Conservation (phyloP, 2,113 vertebrate genomes). For the Neogobius melanostomus region DNA sequence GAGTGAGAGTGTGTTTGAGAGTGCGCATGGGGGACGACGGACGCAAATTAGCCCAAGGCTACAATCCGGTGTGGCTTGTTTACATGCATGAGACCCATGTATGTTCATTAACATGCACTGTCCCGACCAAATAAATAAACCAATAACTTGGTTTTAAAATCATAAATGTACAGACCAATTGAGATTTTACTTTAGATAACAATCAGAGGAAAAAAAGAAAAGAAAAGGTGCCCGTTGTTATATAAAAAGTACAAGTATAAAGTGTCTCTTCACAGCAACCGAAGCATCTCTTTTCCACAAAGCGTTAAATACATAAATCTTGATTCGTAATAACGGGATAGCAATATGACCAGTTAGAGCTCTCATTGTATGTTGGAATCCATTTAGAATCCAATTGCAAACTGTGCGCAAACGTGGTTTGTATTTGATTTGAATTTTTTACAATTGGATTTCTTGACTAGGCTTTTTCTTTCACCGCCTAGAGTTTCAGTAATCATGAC, state of each 20-base stretch:
- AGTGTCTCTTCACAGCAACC: neutral
- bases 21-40: no score
- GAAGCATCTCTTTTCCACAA: neutral
- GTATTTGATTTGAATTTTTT: neutral
- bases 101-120: no score
- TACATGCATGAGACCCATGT: no score
- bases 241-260: neutral
- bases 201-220: neutral
- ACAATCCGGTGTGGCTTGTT: no score
- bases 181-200: no score
- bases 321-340: neutral
- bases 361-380: neutral
- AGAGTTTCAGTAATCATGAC: neutral
- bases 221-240: neutral
- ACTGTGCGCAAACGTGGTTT: neutral
- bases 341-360: neutral
- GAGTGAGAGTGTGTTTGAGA: no score
- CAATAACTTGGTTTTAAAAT: no score
- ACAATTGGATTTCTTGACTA: neutral
- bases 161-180: no score
- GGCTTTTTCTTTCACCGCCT: neutral
- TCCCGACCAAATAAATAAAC: no score
- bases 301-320: neutral
- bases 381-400: neutral
- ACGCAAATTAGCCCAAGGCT: no score